These are phyloP conservation scores for Oenanthe melanoleuca DNA, from an alignment of 2,113 vertebrate species.

Conservation along the genomic window DNA sequence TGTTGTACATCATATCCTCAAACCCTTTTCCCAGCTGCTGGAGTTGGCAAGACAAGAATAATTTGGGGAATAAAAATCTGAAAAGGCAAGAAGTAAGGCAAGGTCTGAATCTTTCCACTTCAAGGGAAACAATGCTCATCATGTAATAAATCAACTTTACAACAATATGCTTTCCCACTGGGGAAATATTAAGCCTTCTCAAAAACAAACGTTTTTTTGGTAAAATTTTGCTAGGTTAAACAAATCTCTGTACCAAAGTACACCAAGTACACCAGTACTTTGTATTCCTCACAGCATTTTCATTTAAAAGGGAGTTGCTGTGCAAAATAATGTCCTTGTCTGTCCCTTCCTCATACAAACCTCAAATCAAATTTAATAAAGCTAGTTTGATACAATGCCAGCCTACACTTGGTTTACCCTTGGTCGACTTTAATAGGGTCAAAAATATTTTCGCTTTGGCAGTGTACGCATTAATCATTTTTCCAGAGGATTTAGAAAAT, in stretches of 20 bases:
- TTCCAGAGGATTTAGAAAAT: conserved; percentile 96
- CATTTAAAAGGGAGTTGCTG: conserved; percentile 78
- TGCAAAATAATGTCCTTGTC: conserved; percentile 95
- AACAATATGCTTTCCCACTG: not conserved
- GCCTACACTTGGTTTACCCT: conserved; percentile 95
- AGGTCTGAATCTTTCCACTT: not conserved
- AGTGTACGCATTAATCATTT: conserved; percentile 95
- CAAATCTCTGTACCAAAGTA: conserved; percentile 9
- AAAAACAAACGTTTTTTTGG: conserved; percentile 15
- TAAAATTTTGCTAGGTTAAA: conserved; percentile 66
- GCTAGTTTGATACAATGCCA: conserved; percentile 95
- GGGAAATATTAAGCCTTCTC: not conserved
- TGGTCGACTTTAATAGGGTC: conserved; percentile 98
- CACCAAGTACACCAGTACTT: conserved; percentile 60
- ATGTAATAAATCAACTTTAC: conserved; percentile 37
- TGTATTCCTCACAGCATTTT: conserved; percentile 79
- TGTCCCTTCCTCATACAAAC: conserved; percentile 85
- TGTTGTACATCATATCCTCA: not conserved
- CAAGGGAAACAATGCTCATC: not conserved
- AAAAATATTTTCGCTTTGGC: conserved; percentile 96
- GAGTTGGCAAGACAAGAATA: not conserved
- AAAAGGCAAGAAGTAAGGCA: conserved; percentile 17
- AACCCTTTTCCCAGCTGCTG: not conserved
- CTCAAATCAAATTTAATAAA: conserved; percentile 98
- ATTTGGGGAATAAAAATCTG: conserved; percentile 33